Evolutionary conservation across 2,797 vertebrate species (phyloP), one percentile per base, ranked within the genome.

Genomic region (Silurus aristotelis): DNA sequence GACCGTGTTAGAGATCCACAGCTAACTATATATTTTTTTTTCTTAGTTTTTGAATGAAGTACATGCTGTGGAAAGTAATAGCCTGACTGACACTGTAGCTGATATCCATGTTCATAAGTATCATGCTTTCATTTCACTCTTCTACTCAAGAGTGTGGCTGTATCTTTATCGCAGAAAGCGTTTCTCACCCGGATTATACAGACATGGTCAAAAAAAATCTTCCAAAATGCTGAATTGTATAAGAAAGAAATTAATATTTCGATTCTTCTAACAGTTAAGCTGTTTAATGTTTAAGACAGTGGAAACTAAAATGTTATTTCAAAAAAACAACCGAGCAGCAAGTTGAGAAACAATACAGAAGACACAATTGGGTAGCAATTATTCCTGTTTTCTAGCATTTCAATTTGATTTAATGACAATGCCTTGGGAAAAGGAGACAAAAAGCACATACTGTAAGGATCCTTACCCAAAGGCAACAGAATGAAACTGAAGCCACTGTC

Each of bases 151-250:
- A 76, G 60, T 75, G 79, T 87, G 85, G 79, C 79, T 88, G 84
- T 78, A 61, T 80, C 89, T 91, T 88, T 87, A 88, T 90, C 88
- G 66, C 89, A 88, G 90, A 90, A 93, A 90, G 90, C 84, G 58
- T 77, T 52, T 78, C 64, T 85, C 58, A 73, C 60, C 87, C 89
- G 87, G 88, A 90, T 88, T 83, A 84, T 84, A 89, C 90, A 87
- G 89, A 91, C 89, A 86, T 84, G 84, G 88, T 89, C 88, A 87
- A 91, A 91, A 90, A 91, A 91, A 91, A 87, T 90, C 91, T 91
- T 91, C 84, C 84, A 83, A 73, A 83, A 72, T 75, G 38, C 80
- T 88, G 80, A 87, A 90, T 79, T 87, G 86, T 76, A 82, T 83
- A 86, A n/a, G 71, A 88, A 84, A 88, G 84, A 88, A 87, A 88